Conservation (phyloP, 2,113 vertebrate genomes). For the Callipepla squamata region DNA sequence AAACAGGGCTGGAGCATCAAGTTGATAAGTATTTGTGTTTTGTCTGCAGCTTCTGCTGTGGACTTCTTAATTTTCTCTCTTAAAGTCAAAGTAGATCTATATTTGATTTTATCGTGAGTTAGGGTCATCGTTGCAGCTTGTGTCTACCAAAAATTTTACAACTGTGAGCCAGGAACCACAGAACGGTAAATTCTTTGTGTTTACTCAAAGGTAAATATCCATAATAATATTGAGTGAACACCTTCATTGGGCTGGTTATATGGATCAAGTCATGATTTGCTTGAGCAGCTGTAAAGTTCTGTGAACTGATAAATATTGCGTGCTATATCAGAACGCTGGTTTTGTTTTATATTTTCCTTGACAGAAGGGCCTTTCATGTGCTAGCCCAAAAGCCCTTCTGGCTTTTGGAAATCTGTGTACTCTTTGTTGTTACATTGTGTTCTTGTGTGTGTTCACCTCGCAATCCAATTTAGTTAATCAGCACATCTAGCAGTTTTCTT, state of each 20-base stretch:
- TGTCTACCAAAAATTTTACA: neutral
- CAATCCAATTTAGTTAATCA: no score
- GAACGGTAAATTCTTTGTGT: neutral
- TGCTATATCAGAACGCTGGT: neutral
- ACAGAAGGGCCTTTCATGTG: conserved; percentile 53
- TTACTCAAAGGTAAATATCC: neutral
- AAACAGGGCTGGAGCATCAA: neutral
- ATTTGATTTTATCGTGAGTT: neutral
- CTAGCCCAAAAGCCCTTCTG: no score
- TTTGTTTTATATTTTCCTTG: conserved; percentile 31
- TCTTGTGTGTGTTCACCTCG: conserved; percentile 15
- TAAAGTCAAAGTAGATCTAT: neutral
- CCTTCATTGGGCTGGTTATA: neutral
- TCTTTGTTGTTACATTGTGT: conserved; percentile 18
- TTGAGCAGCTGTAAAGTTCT: neutral
- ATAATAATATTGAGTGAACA: neutral
- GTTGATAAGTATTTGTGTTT: neutral
- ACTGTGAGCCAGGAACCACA: neutral
- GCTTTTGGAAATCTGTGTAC: conserved; percentile 24
- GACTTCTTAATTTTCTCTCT: neutral
- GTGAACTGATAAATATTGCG: neutral
- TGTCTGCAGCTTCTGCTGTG: neutral
- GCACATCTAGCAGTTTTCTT: conserved; percentile 21
- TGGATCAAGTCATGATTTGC: neutral
- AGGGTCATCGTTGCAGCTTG: neutral